phyloP scores from a whole-genome alignment of 2,888 invertebrate species.

The Agonopterix alstromeriana region DNA sequence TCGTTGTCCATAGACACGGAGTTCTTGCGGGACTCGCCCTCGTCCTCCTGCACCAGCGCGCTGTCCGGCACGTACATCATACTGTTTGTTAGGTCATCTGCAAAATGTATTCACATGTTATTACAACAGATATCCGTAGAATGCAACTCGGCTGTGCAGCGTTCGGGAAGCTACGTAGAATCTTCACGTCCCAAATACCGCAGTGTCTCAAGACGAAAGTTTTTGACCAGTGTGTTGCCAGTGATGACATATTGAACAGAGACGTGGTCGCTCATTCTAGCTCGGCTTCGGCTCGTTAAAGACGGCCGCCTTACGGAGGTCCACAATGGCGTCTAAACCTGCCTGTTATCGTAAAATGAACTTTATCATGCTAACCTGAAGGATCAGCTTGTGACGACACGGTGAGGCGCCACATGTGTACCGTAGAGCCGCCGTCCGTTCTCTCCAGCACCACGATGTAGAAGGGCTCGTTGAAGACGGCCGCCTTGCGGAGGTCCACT shows the following conservation, averaged over 20 bases:
- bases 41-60: conserved; percentile 88
- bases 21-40: conserved; percentile 68
- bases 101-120: conserved; percentile 2
- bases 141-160: background rate
- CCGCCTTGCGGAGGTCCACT: conserved; percentile 91
- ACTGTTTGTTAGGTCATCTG: conserved; percentile 82
- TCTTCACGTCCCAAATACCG: too few species aligned
- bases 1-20: conserved; percentile 64
- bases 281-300: conserved; percentile 98
- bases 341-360: conserved; percentile 38
- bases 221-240: background rate
- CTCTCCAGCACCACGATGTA: conserved; percentile 95
- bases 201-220: too few species aligned
- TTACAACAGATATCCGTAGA: background rate
- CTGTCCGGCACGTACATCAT: conserved; percentile 95
- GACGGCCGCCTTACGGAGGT: too few species aligned
- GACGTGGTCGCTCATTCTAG: too few species aligned
- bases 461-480: conserved; percentile 95
- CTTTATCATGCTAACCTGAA: conserved; percentile 30
- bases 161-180: background rate
- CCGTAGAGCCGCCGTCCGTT: conserved; percentile 87
- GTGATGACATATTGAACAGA: too few species aligned
- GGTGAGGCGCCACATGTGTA: conserved; percentile 97
- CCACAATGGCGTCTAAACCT: conserved; percentile 91
- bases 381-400: conserved; percentile 86